Base-by-base conservation (phyloP, 2,113 vertebrate species). In the Siniperca knerii region DNA sequence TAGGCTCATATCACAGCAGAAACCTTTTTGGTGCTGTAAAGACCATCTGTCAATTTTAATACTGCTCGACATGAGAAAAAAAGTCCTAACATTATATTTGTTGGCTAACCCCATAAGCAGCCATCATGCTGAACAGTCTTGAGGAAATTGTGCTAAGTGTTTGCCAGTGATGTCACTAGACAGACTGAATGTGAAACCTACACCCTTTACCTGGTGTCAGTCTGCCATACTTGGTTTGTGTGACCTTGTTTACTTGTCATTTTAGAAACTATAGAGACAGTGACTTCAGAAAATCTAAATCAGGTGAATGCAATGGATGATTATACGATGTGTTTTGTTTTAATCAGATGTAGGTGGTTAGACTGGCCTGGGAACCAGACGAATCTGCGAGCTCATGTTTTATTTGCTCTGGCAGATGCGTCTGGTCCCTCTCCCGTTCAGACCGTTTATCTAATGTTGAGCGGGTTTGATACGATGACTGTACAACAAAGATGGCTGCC, bases 171-270 rank as follows among this genome's bases (percentile, higher is more conserved):
- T 44, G n/a, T 79, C 69, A 67, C 46, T 10, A 10, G 35, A 42
- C 44, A 71, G 18, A 25, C 23, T n/a, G 16, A 69, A 70, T 40
- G 29, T 25, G 37, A 69, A 79, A 54, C 25, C 44, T 12, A 15
- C 50, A 67, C 44, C 16, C 44, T 46, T 46, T 25, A 50, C 15
- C 66, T 52, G 2, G 40, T 64, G 65, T 70, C 29, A 65, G 29
- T 20, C 42, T 66, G 66, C 23, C 35, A 20, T 25, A 55, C 18
- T 21, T 54, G 65, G 21, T 35, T 33, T 48, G 29, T 18, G 18
- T 60, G 42, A 61, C 42, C 74, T 74, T 73, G 61, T 55, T 67
- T 16, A 68, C 77, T 67, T 61, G 42, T 74, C 21, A 25, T 40
- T 55, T 23, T 35, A 57, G 25, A 60, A 68, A 60, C 13, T 20